Conservation (phyloP, 92 coral and sea anemone genomes). For the Phenganax marumi region DNA sequence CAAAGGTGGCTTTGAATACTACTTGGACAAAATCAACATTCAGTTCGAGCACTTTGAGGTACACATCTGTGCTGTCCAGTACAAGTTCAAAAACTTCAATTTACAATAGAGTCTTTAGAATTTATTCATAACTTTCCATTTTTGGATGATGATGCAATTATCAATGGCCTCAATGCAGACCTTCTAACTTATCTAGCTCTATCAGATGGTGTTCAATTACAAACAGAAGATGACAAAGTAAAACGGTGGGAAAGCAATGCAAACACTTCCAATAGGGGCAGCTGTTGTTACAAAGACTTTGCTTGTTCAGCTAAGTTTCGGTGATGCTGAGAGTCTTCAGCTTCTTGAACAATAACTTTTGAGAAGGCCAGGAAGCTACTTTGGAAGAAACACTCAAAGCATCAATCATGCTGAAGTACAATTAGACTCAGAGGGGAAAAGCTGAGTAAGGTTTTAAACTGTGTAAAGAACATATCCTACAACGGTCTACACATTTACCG, state of each 20-base stretch:
- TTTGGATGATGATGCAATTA: constrained; percentile 13
- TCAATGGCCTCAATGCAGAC: constrained; percentile 3
- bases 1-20: no score
- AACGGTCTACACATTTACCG: neutral
- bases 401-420: constrained; percentile 43
- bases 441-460: constrained; percentile 19
- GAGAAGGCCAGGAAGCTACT: constrained; percentile 40
- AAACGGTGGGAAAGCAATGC: constrained; percentile 43
- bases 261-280: constrained; percentile 16
- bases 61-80: constrained; percentile 11
- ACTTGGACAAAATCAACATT: constrained; percentile 1
- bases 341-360: constrained; percentile 28
- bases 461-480: neutral
- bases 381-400: constrained; percentile 47
- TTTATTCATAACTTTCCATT: constrained; percentile 14
- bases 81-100: constrained; percentile 10
- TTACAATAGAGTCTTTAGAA: constrained; percentile 20
- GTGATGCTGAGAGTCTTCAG: constrained; percentile 15
- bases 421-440: constrained; percentile 29
- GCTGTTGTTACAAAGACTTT: constrained; percentile 13
- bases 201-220: neutral
- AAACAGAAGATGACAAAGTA: constrained; percentile 44
- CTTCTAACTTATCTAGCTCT: constrained; percentile 16
- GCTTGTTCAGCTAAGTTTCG: constrained; percentile 7
- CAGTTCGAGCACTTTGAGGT: neutral